Conservation (phyloP, 2,113 vertebrate genomes). For the Thamnaconus septentrionalis region DNA sequence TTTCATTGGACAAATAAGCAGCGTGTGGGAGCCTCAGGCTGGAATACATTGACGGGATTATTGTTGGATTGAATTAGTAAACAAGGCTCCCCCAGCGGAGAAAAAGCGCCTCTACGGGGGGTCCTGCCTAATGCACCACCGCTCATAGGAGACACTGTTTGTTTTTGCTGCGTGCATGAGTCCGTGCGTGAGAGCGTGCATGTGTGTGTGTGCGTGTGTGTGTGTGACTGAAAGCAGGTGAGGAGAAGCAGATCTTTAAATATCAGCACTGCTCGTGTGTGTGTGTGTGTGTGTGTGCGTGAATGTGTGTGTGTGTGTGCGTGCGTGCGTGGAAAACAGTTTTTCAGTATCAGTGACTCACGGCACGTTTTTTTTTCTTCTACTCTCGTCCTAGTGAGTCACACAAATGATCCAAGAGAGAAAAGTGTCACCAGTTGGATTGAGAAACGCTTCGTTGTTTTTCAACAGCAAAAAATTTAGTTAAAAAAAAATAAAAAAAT, state of each 20-base stretch:
- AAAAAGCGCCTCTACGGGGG: constrained; percentile 26
- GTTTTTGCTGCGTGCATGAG: no score
- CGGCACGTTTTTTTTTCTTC: no score
- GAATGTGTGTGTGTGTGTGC: no score
- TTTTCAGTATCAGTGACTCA: no score
- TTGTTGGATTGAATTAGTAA: constrained; percentile 57
- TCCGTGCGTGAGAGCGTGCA: constrained; percentile 15
- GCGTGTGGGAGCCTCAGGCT: constrained; percentile 43
- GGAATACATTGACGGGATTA: constrained; percentile 63
- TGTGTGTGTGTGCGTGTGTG: constrained; percentile 34
- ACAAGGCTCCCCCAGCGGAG: constrained; percentile 42
- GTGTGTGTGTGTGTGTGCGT: background rate
- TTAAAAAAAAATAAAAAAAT: no score
- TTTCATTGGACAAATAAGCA: constrained; percentile 68
- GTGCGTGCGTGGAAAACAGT: no score
- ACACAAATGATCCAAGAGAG: no score
- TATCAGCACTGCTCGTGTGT: background rate
- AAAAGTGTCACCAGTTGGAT: no score
- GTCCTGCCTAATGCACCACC: constrained; percentile 24
- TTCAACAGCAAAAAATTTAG: no score
- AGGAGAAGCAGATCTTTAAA: background rate
- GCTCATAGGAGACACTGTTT: no score
- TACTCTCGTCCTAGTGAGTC: no score
- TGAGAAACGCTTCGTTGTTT: no score
- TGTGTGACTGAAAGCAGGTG: constrained; percentile 37